Evolutionary conservation across 2,113 vertebrate genomes (phyloP).

Genomic region (Camarhynchus parvulus): DNA sequence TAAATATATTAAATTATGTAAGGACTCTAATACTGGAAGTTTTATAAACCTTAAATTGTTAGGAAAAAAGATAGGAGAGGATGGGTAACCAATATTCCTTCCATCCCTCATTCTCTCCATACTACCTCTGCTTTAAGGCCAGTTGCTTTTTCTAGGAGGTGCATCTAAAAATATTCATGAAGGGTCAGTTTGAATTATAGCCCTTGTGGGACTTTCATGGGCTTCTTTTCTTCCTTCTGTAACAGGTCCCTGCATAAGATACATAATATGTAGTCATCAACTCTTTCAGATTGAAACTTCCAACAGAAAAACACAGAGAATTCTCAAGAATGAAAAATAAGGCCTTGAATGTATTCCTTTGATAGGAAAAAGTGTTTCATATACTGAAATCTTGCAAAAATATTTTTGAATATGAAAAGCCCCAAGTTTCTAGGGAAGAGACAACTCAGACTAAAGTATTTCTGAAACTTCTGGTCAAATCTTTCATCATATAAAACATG

Average conservation of each 20-base stretch:
- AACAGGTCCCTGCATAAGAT: background rate
- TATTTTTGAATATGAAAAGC: background rate
- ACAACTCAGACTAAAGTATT: background rate
- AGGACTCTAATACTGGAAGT: background rate
- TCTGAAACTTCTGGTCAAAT: background rate
- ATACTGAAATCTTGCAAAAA: background rate
- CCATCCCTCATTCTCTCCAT: background rate
- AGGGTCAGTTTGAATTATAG: background rate
- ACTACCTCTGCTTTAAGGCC: background rate
- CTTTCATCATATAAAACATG: background rate
- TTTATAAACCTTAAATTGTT: background rate
- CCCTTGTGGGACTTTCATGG: background rate
- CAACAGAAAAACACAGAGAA: background rate
- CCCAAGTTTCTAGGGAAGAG: background rate
- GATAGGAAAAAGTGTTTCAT: background rate
- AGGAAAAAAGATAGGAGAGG: background rate
- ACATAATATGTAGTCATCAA: background rate
- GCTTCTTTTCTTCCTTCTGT: background rate
- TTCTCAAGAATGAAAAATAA: background rate
- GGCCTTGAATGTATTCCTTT: background rate
- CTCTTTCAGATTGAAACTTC: background rate
- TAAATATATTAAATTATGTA: background rate
- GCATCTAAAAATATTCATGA: background rate
- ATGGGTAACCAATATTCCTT: background rate
- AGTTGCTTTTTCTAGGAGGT: background rate